A percentile compares a stretch with the other conserved stretches of the same genome.
Conservation (phyloP, 2,113 vertebrate species). For the Cheirogaleus medius region DNA sequence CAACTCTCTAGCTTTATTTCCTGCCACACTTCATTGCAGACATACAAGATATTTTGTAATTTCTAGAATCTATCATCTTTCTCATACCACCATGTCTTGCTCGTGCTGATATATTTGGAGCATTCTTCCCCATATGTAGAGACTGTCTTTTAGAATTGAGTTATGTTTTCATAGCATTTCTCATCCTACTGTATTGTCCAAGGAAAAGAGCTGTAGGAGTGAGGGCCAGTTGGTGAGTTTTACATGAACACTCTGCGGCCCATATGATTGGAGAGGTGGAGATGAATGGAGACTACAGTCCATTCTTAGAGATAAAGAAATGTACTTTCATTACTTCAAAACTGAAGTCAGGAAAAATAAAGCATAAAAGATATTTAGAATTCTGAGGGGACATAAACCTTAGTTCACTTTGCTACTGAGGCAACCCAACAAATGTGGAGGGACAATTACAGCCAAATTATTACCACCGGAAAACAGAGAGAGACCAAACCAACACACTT, state of each 20-base stretch:
- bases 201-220: neutral
- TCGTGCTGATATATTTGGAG: neutral
- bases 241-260: neutral
- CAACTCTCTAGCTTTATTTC: neutral
- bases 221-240: neutral
- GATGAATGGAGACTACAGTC: neutral
- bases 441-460: neutral
- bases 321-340: neutral
- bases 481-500: neutral
- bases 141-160: neutral
- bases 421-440: neutral
- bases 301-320: constrained; percentile 1
- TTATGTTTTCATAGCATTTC: neutral
- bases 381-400: neutral
- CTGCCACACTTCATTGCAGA: neutral
- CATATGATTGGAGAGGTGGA: neutral
- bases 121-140: neutral
- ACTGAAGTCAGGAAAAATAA: constrained; percentile 19
- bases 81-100: neutral
- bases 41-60: neutral
- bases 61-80: neutral
- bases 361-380: neutral
- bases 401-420: neutral
- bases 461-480: constrained; percentile 20
- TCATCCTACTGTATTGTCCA: neutral